phyloP scores from a whole-genome alignment of 2,888 invertebrate species.

The Oligia fasciuncula region DNA sequence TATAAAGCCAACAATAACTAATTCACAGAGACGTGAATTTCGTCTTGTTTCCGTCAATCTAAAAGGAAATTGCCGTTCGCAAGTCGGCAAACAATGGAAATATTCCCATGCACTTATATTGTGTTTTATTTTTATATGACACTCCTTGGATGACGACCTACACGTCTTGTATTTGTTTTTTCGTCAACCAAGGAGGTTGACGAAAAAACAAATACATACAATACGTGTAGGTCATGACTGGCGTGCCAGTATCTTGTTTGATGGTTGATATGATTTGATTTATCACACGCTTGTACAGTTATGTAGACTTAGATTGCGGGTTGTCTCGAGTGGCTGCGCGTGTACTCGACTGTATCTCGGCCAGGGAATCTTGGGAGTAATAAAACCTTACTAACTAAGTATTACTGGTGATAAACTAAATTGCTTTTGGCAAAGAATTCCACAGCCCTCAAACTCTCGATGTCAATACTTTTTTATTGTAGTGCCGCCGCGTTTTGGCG shows the following conservation, averaged over 20 bases:
- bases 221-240: conserved; percentile 53
- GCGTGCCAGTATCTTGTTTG: conserved; percentile 52
- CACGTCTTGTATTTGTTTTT: too few species aligned
- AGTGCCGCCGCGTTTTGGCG: not conserved
- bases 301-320: conserved; percentile 27
- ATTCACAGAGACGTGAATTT: conserved; percentile 61
- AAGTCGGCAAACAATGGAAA: conserved; percentile 58
- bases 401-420: conserved; percentile 16
- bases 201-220: conserved; percentile 38
- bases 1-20: conserved; percentile 63
- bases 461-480: too few species aligned
- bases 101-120: conserved; percentile 45
- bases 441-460: not conserved
- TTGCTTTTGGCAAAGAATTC: conserved; percentile 29
- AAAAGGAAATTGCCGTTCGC: conserved; percentile 62
- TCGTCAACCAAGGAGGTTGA: conserved; percentile 1
- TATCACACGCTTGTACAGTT: conserved; percentile 47
- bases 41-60: conserved; percentile 63
- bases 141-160: conserved; percentile 35
- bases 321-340: conserved; percentile 29
- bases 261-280: conserved; percentile 59
- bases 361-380: not conserved
- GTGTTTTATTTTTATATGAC: conserved; percentile 56
- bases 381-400: not conserved
- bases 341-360: conserved; percentile 23